phyloP scores from a whole-genome alignment of 2,113 vertebrate species.

The Paralichthys olivaceus region DNA sequence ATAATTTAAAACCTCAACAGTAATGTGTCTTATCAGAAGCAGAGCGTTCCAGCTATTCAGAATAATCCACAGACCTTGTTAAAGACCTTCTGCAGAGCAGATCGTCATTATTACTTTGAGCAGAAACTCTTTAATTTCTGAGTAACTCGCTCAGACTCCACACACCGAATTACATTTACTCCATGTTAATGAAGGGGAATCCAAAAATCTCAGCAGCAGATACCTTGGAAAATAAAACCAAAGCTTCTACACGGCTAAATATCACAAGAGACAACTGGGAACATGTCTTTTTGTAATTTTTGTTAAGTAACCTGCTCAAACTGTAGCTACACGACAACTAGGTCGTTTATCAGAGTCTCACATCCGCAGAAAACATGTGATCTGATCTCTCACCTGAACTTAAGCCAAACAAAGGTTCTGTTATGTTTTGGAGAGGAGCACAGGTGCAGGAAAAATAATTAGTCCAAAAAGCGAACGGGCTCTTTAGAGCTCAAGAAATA shows the following conservation, averaged over 20 bases:
- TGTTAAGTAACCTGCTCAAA: too few species aligned
- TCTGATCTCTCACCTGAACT: too few species aligned
- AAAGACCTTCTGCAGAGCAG: constrained; percentile 4
- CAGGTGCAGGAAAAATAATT: too few species aligned
- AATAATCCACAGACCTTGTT: background rate
- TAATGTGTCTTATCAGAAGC: background rate
- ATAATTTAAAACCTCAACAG: constrained; percentile 32
- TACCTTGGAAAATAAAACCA: background rate
- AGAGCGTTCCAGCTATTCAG: too few species aligned
- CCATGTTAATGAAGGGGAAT: background rate
- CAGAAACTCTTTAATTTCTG: background rate
- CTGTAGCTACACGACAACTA: background rate
- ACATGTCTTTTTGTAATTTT: too few species aligned
- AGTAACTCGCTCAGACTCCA: too few species aligned
- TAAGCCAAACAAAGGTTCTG: too few species aligned
- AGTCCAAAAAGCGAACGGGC: too few species aligned
- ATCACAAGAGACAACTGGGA: background rate
- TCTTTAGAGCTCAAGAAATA: too few species aligned
- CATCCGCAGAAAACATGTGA: background rate
- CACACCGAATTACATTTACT: too few species aligned
- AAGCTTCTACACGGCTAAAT: background rate
- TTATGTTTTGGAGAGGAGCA: too few species aligned
- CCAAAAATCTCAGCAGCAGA: constrained; percentile 4
- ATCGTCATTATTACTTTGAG: background rate
- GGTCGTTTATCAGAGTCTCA: background rate